Evolutionary conservation across 2,113 vertebrate genomes (phyloP), one percentile per base, ranked within the genome.

Genomic region (Thamnaconus septentrionalis): DNA sequence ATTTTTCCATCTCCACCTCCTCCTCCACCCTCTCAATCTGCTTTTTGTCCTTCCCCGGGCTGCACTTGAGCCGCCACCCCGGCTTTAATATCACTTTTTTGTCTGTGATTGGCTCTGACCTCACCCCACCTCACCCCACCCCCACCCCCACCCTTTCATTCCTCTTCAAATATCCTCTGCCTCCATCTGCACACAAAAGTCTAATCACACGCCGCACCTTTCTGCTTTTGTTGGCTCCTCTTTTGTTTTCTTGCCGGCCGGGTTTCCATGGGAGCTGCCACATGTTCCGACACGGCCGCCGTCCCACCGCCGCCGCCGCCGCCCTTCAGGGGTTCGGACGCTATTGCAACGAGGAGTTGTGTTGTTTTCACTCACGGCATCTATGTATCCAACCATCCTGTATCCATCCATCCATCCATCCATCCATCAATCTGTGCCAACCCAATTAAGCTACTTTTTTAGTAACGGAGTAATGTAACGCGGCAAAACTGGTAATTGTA

Each of bases 71-170:
- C 46, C 67, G 3, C 59, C 54, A 43, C 59, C 68, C 44, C 49
- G 59, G 59, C 54, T 81, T 76, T 78, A 61, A 61, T 66, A 69
- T 66, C 76, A 67, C 80, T 78, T 61, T 61, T 31, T 69, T 53
- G 69, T 86, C 75, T 71, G 66, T 59, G 82, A 87, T 90, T 86
- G 86, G 81, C 48, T 80, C 63, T 79, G 75, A 83, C 86, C 88
- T 80, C 58, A 50, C 76, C 82, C 68, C 70, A 31, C 18, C 18
- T 31, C 18, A 31, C 18, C 18, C 18, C 18, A 31, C 18, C 18
- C 18, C 18, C 18, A 31, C 18, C 18, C 1, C 18, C 18, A 31
- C 70, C 67, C 75, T 79, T 81, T 78, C 75, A 78, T 74, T 80
- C 86, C 75, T 49, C 79, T 73, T 72, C 73, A 82, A 73, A 85